Conservation (phyloP, 2,797 vertebrate genomes). For the Aselliscus stoliczkanus region DNA sequence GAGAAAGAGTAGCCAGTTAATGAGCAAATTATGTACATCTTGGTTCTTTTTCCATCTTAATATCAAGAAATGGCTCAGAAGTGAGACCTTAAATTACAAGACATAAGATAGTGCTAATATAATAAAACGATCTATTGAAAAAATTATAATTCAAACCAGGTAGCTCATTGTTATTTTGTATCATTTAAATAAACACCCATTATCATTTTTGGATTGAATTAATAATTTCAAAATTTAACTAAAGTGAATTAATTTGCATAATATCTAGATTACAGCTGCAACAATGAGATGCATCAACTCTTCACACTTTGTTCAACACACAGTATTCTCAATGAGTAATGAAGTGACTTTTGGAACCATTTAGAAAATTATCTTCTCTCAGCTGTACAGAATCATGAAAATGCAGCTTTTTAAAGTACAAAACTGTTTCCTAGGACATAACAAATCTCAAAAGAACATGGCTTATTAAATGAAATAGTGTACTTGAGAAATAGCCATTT, state of each 20-base stretch:
- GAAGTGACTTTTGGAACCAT: neutral
- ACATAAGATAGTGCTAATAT: neutral
- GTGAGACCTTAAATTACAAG: neutral
- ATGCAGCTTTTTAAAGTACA: neutral
- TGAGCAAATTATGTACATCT: neutral
- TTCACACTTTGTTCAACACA: neutral
- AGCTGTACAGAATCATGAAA: neutral
- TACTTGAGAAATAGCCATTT: neutral
- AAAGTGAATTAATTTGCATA: conserved; percentile 3
- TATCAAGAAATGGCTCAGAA: neutral
- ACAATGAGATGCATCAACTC: neutral
- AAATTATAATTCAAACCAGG: neutral
- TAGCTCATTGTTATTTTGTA: neutral
- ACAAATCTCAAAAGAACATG: neutral
- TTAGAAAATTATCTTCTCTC: conserved; percentile 8
- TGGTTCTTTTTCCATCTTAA: neutral
- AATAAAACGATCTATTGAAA: neutral
- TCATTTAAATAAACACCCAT: neutral
- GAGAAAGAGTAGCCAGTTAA: neutral
- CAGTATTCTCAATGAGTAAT: conserved; percentile 10
- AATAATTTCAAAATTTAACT: conserved; percentile 31
- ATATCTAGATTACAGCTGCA: neutral
- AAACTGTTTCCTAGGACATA: neutral
- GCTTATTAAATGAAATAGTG: neutral
- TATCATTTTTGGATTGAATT: conserved; percentile 1